Percentiles rank a stretch among this genome's conserved stretches.
Evolutionary conservation across 2,888 invertebrate species (phyloP).

Genomic region (Epiblema foenella): DNA sequence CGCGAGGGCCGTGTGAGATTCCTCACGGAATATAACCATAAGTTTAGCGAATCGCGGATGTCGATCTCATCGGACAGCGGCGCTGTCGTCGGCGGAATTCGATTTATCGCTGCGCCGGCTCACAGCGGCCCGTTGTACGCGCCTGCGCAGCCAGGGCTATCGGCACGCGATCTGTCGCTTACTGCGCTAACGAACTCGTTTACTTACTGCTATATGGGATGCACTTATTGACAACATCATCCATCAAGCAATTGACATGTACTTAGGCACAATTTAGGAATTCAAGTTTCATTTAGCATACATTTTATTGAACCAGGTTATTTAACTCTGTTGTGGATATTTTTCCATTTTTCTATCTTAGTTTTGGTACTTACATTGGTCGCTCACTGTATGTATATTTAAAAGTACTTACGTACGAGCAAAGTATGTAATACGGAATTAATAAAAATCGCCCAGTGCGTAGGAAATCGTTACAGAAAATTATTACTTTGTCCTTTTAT

Average conservation of each 20-base stretch:
- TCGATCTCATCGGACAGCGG: conserved; percentile 68
- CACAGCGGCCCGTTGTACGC: conserved; percentile 70
- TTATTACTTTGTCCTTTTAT: background rate
- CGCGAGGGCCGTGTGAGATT: conserved; percentile 55
- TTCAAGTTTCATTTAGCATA: conserved; percentile 23
- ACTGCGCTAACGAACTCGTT: conserved; percentile 69
- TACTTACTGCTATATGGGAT: conserved; percentile 58
- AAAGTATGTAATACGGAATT: no score
- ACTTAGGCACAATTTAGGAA: conserved; percentile 28
- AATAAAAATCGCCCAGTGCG: no score
- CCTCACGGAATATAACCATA: conserved; percentile 64
- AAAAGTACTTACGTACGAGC: no score
- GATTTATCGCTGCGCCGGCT: conserved; percentile 68
- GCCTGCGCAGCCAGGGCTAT: conserved; percentile 62
- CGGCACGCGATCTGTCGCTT: conserved; percentile 66
- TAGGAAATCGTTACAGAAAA: no score
- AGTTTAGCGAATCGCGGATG: conserved; percentile 65
- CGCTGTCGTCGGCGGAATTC: conserved; percentile 75
- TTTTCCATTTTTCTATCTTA: no score
- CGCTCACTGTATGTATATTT: no score
- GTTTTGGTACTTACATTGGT: no score
- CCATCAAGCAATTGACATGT: conserved; percentile 24
- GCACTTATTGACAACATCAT: conserved; percentile 56
- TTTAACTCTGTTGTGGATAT: no score
- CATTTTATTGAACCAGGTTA: background rate